A percentile compares a stretch with the other conserved stretches of the same genome.
Conservation (phyloP, 1,140 invertebrate genomes). For the Philotrypesis tridentata region DNA sequence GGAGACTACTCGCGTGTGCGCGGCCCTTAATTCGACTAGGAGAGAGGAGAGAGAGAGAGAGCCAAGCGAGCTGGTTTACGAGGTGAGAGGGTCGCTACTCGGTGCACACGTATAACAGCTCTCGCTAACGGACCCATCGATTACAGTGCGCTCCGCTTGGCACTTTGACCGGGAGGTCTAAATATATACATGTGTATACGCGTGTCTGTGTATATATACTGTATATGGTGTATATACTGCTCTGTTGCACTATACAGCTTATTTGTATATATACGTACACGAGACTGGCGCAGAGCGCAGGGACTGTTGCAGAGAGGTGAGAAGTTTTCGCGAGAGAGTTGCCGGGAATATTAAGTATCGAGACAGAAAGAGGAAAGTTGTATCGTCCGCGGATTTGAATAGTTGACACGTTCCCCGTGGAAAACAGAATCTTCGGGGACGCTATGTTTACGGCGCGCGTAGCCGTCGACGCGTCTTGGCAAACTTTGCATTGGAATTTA, state of each 20-base stretch:
- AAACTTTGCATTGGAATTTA: too few species aligned
- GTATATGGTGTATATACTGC: too few species aligned
- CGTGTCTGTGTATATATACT: too few species aligned
- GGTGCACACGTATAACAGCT: background rate
- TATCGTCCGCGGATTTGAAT: background rate
- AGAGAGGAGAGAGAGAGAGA: background rate
- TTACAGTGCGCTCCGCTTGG: background rate
- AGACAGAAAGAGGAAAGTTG: background rate
- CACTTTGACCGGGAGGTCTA: background rate
- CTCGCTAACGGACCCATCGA: background rate
- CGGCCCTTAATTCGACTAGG: slow-evolving; percentile 2
- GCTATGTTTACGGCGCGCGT: too few species aligned
- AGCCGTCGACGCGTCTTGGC: too few species aligned
- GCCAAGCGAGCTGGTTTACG: background rate
- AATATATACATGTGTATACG: background rate
- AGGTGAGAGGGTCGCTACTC: background rate
- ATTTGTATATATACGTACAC: too few species aligned
- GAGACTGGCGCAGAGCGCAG: too few species aligned
- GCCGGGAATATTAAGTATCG: background rate
- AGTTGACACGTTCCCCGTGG: background rate
- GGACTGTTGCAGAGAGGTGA: background rate
- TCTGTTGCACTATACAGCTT: too few species aligned
- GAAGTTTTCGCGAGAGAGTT: background rate
- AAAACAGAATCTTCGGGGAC: background rate
- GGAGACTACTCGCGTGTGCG: background rate